Percentiles rank a stretch among this genome's conserved stretches.
phyloP scores from a whole-genome alignment of 2,888 invertebrate genomes.

The Lissonota sp. region DNA sequence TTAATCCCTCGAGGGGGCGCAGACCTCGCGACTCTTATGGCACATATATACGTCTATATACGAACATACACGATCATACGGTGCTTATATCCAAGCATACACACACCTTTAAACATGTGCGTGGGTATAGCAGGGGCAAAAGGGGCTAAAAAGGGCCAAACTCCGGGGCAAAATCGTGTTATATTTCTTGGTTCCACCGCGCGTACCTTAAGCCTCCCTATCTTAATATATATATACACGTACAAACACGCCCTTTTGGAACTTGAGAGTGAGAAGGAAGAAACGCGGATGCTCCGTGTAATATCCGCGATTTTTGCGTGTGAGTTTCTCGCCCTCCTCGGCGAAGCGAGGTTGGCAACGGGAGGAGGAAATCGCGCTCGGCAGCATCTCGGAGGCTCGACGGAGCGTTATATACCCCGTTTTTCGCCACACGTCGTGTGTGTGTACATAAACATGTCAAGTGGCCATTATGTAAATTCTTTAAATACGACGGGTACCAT shows the following conservation, averaged over 20 bases:
- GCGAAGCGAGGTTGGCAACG: neutral
- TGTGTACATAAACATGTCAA: constrained; percentile 83
- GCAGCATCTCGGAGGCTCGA: neutral
- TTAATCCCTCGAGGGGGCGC: constrained; percentile 74
- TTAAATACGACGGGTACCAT: constrained; percentile 81
- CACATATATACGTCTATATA: constrained; percentile 26
- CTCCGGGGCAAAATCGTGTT: constrained; percentile 67
- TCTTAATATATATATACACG: neutral
- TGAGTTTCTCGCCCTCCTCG: neutral
- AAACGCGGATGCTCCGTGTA: constrained; percentile 48
- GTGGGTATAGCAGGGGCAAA: neutral
- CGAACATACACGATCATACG: constrained; percentile 4
- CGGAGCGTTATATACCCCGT: constrained; percentile 25
- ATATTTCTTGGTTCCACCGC: constrained; percentile 70
- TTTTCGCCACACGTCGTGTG: constrained; percentile 58
- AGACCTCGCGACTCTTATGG: constrained; percentile 25
- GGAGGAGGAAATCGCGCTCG: neutral
- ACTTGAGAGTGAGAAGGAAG: constrained; percentile 21
- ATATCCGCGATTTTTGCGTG: constrained; percentile 6
- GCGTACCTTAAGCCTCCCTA: constrained; percentile 37
- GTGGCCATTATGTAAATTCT: constrained; percentile 82
- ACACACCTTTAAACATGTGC: neutral
- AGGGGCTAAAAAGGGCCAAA: constrained; percentile 8
- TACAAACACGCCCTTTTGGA: neutral
- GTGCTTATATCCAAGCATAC: neutral